These are phyloP conservation scores for Leucopternis melanops DNA, from an alignment of 2,113 vertebrate genomes.

Conservation along the genomic window DNA sequence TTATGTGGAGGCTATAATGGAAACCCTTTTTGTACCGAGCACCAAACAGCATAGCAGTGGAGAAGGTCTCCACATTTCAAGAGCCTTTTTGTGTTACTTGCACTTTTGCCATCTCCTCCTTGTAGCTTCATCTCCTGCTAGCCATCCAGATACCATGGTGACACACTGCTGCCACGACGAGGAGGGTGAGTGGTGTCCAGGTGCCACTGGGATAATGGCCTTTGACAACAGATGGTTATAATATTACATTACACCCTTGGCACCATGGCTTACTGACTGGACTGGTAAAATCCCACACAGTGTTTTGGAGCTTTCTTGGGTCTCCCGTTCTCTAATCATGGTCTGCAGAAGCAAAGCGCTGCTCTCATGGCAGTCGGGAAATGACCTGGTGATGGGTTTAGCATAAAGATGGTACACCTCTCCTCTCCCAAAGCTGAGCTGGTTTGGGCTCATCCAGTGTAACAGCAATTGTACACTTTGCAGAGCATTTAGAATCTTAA, in stretches of 20 bases:
- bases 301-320: not conserved
- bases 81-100: not conserved
- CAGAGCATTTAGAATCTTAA: not conserved
- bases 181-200: not conserved
- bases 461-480: not conserved
- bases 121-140: not conserved
- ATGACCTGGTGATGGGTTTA: not conserved
- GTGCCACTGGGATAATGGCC: not conserved
- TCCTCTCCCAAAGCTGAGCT: not conserved
- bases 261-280: not conserved
- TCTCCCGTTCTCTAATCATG: not conserved
- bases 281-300: not conserved
- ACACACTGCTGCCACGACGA: not conserved
- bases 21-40: not conserved
- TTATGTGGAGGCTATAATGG: not conserved
- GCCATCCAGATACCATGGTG: not conserved
- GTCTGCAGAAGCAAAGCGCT: not conserved
- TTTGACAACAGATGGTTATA: conserved; percentile 31
- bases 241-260: conserved; percentile 32
- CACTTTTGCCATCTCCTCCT: not conserved
- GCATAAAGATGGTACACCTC: not conserved
- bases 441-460: not conserved
- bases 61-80: not conserved
- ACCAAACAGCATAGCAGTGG: not conserved
- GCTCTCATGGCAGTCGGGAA: not conserved